These are phyloP conservation scores for Ancistrus triradiatus DNA, from an alignment of 2,113 vertebrate species.

Conservation along the genomic window DNA sequence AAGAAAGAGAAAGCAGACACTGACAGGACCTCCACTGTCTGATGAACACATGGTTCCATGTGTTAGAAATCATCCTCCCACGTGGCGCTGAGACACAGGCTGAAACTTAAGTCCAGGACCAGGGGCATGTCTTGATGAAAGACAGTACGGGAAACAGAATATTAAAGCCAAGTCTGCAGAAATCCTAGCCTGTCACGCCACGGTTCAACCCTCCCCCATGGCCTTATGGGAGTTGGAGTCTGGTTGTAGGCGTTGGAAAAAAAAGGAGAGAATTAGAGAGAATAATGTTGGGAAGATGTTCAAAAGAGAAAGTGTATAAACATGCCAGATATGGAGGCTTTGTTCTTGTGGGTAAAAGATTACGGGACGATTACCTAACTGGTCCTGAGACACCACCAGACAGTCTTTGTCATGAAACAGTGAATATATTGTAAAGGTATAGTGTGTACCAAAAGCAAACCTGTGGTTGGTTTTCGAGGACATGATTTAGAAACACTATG, in stretches of 20 bases:
- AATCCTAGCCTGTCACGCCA: slow-evolving; percentile 53
- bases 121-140: slow-evolving; percentile 67
- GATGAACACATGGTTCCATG: slow-evolving; percentile 70
- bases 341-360: too few relatives aligned
- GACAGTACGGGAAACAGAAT: slow-evolving; percentile 66
- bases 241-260: slow-evolving; percentile 35
- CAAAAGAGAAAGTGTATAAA: too few relatives aligned
- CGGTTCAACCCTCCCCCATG: slow-evolving; percentile 39
- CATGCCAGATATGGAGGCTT: too few relatives aligned
- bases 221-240: slow-evolving; percentile 55
- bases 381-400: too few relatives aligned
- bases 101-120: slow-evolving; percentile 68
- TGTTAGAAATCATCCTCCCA: slow-evolving; percentile 81
- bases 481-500: too few relatives aligned
- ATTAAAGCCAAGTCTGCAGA: slow-evolving; percentile 68
- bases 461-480: too few relatives aligned
- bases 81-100: slow-evolving; percentile 66
- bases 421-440: too few relatives aligned
- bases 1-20: slow-evolving; percentile 41
- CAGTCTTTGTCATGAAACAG: too few relatives aligned
- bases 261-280: slow-evolving; percentile 9
- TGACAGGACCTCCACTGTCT: slow-evolving; percentile 75
- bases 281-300: slow-evolving; percentile 22
- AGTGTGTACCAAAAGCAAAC: too few relatives aligned
- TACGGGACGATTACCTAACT: too few relatives aligned